Conservation (phyloP, 2,113 vertebrate genomes). For the Atrichornis clamosus region DNA sequence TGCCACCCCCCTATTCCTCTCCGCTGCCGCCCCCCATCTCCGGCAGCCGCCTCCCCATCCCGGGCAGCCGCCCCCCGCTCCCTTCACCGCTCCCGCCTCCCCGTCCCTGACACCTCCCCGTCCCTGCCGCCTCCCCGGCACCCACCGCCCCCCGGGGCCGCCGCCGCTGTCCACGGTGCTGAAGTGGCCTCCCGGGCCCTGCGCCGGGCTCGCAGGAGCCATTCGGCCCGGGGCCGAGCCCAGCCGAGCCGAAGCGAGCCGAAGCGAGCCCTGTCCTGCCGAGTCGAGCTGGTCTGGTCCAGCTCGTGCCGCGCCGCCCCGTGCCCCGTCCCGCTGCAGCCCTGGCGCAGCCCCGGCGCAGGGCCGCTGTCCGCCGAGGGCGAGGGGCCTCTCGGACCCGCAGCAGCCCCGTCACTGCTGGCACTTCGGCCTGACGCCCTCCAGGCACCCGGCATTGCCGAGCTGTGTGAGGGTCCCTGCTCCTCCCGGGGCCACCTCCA, state of each 20-base stretch:
- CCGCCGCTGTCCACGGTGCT: conserved; percentile 69
- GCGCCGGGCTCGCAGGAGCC: not conserved
- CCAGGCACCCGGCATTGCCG: not conserved
- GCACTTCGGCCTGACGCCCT: not conserved
- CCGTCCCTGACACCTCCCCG: not conserved
- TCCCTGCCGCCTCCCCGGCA: not conserved
- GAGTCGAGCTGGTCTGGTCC: not conserved
- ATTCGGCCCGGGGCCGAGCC: not conserved
- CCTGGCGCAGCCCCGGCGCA: not conserved
- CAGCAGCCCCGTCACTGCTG: not conserved
- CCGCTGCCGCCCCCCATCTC: not conserved
- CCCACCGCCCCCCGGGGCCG: not conserved
- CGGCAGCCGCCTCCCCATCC: not conserved
- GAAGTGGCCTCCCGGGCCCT: conserved; percentile 43
- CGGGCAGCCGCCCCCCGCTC: too few relatives aligned
- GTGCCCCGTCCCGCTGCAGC: not conserved
- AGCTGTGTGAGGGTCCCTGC: not conserved
- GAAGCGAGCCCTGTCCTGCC: not conserved
- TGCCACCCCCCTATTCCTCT: too few relatives aligned
- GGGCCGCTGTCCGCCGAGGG: not conserved
- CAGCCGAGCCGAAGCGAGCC: not conserved
- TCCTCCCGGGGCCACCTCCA: not conserved
- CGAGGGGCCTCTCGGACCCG: not conserved
- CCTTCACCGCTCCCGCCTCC: not conserved
- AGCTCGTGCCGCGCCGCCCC: not conserved